Evolutionary conservation across 2,797 vertebrate genomes (phyloP), one percentile per base, ranked within the genome.

Genomic region (Tragopan temminckii): DNA sequence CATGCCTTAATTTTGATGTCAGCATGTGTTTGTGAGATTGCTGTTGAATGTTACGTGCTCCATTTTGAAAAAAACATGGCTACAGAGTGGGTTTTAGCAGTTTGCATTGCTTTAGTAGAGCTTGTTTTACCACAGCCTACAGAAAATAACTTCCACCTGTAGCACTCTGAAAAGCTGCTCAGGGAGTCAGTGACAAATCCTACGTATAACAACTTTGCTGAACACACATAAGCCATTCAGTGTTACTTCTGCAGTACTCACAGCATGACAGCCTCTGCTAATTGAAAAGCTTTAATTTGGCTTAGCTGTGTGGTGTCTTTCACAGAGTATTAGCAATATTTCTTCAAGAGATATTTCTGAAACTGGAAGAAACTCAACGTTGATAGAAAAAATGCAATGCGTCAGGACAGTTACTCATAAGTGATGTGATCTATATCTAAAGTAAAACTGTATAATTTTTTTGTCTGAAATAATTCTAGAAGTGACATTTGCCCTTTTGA

Each of bases 401-500:
- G 75, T 81, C 50, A 42, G 70, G 77, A 61, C 81, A 83, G 71
- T 61, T 89, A 52, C 48, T 85, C 43, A 74, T 68, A 75, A 74
- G 69, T 71, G 82, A 93, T 83, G 45, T 91, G 95, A 86, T 81
- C 91, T 35, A 80, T 52, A 79, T 93, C 72, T 85, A 69, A 95
- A 95, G 70, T 82, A 95, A 97, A 96, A 89, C 72, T 55, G 84
- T 77, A 70, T 72, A 92, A 96, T 95, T 74, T 88, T 50, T 85
- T 55, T 80, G 69, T 87, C 55, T 78, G 59, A 96, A 96, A 91
- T 95, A 96, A 94, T 57, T 94, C 59, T 42, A 72, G 80, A 89
- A 94, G 69, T 96, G 92, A 90, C 91, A 92, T 96, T 97, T 97
- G 69, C 90, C 86, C 94, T 97, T 97, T 92, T 95, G 92, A 97